Conservation (phyloP, 2,113 vertebrate species). For the Synodontis membranacea region DNA sequence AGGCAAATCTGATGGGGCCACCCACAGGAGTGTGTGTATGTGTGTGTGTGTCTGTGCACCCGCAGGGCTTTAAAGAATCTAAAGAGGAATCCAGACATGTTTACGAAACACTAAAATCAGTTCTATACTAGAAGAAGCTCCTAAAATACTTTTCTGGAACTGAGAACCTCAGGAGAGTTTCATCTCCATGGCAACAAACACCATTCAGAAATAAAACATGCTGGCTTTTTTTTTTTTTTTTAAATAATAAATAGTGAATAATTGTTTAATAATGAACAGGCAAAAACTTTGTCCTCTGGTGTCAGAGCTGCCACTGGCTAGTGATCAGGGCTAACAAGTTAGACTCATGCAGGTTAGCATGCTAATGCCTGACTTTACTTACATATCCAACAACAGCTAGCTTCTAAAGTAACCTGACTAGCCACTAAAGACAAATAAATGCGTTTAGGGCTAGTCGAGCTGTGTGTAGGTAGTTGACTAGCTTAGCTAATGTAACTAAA, state of each 20-base stretch:
- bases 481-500: background rate
- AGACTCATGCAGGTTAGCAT: background rate
- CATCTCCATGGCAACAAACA: background rate
- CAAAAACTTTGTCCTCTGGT: background rate
- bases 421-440: background rate
- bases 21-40: constrained; percentile 30
- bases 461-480: background rate
- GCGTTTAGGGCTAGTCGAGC: background rate
- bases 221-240: too few species aligned
- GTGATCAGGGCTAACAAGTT: background rate
- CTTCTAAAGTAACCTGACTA: background rate
- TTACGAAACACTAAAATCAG: background rate
- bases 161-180: background rate
- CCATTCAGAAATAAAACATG: background rate
- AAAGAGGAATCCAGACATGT: constrained; percentile 38
- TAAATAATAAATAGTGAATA: too few species aligned
- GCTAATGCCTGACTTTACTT: background rate
- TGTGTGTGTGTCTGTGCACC: constrained; percentile 24
- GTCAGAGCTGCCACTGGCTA: background rate
- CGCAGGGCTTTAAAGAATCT: constrained; percentile 8
- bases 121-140: background rate
- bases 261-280: background rate
- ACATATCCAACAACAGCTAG: background rate
- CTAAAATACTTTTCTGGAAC: background rate
- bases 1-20: constrained; percentile 55